phyloP scores from a whole-genome alignment of 1,140 invertebrate species.

The Holotrichia oblita region DNA sequence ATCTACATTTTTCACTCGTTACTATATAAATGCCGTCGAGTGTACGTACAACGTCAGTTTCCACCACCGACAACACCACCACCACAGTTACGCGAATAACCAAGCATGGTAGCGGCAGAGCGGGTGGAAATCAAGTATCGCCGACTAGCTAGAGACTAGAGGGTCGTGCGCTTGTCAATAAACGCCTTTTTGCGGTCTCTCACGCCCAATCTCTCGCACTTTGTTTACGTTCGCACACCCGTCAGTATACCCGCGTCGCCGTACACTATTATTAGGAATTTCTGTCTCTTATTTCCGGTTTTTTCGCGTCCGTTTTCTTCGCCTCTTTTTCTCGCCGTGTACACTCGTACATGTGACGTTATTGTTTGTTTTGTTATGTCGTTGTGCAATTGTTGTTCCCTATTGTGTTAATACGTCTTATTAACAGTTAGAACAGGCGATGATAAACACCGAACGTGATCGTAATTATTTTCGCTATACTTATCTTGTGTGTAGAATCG shows the following conservation, averaged over 20 bases:
- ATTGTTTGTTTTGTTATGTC: background rate
- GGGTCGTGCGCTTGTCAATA: constrained; percentile 56
- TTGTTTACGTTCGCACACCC: constrained; percentile 38
- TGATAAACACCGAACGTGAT: too few species aligned
- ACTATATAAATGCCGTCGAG: background rate
- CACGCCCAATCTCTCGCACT: constrained; percentile 45
- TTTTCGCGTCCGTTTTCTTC: constrained; percentile 6
- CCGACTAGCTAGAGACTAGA: constrained; percentile 46
- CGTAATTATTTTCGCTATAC: background rate
- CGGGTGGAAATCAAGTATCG: constrained; percentile 54
- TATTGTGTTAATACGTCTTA: background rate
- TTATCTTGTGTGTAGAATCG: background rate
- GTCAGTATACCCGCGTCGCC: background rate
- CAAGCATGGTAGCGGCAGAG: constrained; percentile 29
- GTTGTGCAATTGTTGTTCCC: background rate
- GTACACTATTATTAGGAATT: background rate
- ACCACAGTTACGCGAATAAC: background rate
- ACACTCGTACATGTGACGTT: background rate
- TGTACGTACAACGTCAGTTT: background rate
- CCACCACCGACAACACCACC: constrained; percentile 26
- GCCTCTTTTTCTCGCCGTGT: background rate
- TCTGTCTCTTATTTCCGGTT: constrained; percentile 16
- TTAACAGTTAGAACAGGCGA: background rate
- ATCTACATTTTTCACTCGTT: too few species aligned
- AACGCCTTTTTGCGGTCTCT: constrained; percentile 58